Base-by-base conservation (phyloP, 1,140 invertebrate genomes). In the Zaprionus vittiger region DNA sequence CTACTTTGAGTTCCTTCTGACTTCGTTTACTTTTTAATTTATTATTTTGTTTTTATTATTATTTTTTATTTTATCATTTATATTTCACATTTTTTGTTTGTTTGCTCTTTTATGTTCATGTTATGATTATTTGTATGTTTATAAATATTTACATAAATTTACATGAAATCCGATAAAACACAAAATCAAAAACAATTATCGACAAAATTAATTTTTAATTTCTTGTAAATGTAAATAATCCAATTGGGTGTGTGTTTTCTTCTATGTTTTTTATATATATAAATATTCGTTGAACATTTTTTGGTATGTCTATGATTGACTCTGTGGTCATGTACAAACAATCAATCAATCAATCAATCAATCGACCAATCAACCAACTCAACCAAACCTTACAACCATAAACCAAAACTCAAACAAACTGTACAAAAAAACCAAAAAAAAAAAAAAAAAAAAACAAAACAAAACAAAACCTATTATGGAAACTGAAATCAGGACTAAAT, bases 171-270 rank as follows among this genome's bases (percentile, higher is more conserved):
- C 22, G 41, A 47, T 17, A 47, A 38, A 38, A 82, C 81, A 76
- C 56, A 54, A 44, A 54, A 73, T n/a, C 57, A 80, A 75, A 85
- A 68, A 22, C 60, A 70, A 71, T 17, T n/a, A 55, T 41, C 64
- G 75, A 79, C 62, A 64, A 90, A 84, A 90, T 89, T 89, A 90
- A 81, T 89, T 84, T 89, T 80, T 83, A 91, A 89, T 87, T 87
- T 84, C 82, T 87, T 92, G 91, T 92, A 92, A 91, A 92, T 92
- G 91, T 92, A 92, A 92, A 92, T 92, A 92, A 92, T 92, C 90
- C 91, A 91, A 91, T 92, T 92, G 91, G 91, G 91, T 92, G 91
- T 92, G 91, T 92, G 91, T 92, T 92, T 91, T 91, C 91, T 92
- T 92, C 90, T 91, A 91, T 92, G 84, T 92, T 92, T 92, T 92